Base-by-base conservation (phyloP, 2,888 invertebrate genomes). In the Amphipoea oculea region DNA sequence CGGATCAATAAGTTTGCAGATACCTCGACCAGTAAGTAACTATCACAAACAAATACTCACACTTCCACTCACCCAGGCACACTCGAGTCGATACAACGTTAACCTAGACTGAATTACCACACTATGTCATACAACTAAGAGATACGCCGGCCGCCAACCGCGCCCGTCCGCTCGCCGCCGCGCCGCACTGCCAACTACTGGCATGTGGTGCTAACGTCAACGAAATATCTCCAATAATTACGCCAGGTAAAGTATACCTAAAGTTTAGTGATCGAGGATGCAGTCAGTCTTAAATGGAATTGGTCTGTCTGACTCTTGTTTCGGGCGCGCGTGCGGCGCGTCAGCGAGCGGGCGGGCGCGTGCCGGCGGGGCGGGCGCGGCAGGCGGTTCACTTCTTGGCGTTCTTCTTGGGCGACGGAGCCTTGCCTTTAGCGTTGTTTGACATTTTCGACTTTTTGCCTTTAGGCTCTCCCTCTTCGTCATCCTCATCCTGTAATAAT, bases 381-480 rank as follows among this genome's bases (percentile, higher is more conserved):
- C 66, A 88, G 87, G 85, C 86, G 89, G 91, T 92, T 97, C 95
- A 97, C 96, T 97, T 97, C 96, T 97, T 97, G 90, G 97, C 96
- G 89, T 98, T 98, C 96, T 98, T 98, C 97, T 98, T 98, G 95
- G 98, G 98, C 89, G 98, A 97, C 79, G 97, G 96, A 81, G 97
- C 97, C 96, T 98, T 98, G 92, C 98, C 98, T 95, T 98, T 98
- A 93, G 97, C 97, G 92, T 98, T 98, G 95, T 98, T 98, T 91
- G 98, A 97, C 94, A 98, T 96, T 97, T 98, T 98, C 95, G 98
- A 97, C 93, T 98, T 98, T 96, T 98, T 98, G 95, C 98, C 98
- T 96, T 98, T 98, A 90, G 98, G 98, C 95, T 98, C 98, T 65
- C 98, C 98, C 42, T 98, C 98, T 84, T 98, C 98, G 42, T 98